These are phyloP conservation scores for Trematocara unimaculatum DNA, from an alignment of 2,113 vertebrate genomes.

Conservation along the genomic window DNA sequence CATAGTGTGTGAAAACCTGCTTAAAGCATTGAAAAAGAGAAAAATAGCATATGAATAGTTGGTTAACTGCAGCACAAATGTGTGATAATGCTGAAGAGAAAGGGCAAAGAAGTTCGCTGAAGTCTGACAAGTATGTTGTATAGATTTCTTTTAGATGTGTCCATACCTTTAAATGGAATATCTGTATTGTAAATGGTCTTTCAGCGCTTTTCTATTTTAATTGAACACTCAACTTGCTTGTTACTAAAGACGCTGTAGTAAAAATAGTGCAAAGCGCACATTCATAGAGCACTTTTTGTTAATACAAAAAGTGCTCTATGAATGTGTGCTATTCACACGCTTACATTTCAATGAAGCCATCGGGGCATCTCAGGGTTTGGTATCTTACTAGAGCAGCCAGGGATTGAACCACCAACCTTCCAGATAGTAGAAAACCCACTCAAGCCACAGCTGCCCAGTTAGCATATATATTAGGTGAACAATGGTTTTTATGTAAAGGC, in stretches of 20 bases:
- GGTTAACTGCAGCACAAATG: neutral
- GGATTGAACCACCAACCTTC: neutral
- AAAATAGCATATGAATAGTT: neutral
- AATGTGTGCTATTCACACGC: neutral
- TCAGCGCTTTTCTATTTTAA: neutral
- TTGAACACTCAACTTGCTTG: neutral
- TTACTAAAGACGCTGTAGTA: neutral
- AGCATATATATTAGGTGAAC: neutral
- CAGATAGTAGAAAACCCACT: neutral
- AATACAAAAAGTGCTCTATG: neutral
- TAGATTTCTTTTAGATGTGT: neutral
- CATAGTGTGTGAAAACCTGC: neutral
- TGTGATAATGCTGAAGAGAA: neutral
- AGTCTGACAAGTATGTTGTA: neutral
- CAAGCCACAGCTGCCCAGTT: neutral
- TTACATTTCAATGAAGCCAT: neutral
- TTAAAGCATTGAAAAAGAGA: neutral
- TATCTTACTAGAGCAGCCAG: neutral
- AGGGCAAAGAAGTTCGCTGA: neutral
- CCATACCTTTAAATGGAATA: neutral
- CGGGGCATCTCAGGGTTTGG: neutral
- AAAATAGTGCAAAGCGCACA: neutral
- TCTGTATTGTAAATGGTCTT: neutral
- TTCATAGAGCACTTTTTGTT: neutral
- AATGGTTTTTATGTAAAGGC: slow-evolving; percentile 16